Evolutionary conservation across 1,140 invertebrate genomes (phyloP).

Genomic region (Drosophila sturtevanti): DNA sequence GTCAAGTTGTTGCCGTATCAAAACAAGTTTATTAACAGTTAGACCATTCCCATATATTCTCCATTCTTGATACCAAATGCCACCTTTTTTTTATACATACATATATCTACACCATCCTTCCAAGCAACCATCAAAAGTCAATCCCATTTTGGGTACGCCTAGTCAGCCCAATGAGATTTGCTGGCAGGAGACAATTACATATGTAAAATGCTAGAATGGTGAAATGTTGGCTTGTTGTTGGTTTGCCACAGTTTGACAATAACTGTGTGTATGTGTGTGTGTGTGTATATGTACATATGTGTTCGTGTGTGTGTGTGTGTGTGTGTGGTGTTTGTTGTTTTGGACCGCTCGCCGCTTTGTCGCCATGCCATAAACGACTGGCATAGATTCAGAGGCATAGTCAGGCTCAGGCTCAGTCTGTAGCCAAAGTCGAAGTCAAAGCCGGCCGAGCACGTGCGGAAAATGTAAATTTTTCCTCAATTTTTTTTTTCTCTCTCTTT

Average conservation of each 20-base stretch:
- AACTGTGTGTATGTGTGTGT: constrained; percentile 15
- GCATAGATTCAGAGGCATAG: constrained; percentile 11
- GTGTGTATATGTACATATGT: neutral
- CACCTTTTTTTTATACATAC: too few species aligned
- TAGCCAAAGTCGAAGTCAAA: neutral
- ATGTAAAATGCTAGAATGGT: constrained; percentile 38
- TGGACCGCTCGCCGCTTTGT: constrained; percentile 37
- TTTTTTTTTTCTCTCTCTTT: constrained; percentile 36
- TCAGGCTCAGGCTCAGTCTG: neutral
- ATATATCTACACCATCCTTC: too few species aligned
- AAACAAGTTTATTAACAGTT: constrained; percentile 75
- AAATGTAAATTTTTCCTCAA: constrained; percentile 72
- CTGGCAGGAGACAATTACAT: constrained; percentile 41
- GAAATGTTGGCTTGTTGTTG: neutral
- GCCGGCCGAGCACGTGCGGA: constrained; percentile 63
- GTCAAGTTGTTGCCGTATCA: constrained; percentile 51
- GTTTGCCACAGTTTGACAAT: constrained; percentile 37
- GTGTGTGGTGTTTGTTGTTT: constrained; percentile 19
- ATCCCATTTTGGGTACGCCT: constrained; percentile 11
- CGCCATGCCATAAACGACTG: constrained; percentile 45
- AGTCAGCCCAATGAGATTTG: constrained; percentile 7
- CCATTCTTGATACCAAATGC: too few species aligned
- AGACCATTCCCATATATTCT: too few species aligned
- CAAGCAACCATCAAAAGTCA: too few species aligned
- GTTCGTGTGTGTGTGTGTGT: neutral